Percentiles rank a stretch among this genome's conserved stretches.
These are phyloP conservation scores for Ellobium chinense DNA, from an alignment of 2,888 invertebrate species.

Conservation along the genomic window DNA sequence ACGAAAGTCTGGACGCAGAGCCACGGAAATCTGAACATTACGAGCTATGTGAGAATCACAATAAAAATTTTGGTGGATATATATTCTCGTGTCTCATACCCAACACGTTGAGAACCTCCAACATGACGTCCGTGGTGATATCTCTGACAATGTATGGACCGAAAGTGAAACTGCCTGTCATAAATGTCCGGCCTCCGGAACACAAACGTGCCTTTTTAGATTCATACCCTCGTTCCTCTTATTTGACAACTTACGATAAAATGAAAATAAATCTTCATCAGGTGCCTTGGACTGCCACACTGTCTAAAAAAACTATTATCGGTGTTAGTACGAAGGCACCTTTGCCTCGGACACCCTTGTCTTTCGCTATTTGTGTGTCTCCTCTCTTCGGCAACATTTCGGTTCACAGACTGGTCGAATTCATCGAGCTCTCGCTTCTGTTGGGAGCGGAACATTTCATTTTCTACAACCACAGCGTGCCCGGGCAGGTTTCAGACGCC, in stretches of 20 bases:
- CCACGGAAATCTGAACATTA: constrained; percentile 55
- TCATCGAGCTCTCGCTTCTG: constrained; percentile 69
- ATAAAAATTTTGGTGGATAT: constrained; percentile 67
- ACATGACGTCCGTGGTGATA: neutral
- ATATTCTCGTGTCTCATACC: constrained; percentile 67
- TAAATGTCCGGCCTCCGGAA: neutral
- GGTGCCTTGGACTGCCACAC: neutral
- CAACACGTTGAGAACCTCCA: constrained; percentile 11
- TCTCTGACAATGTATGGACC: constrained; percentile 6
- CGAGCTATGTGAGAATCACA: constrained; percentile 74
- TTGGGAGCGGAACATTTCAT: constrained; percentile 73
- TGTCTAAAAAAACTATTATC: neutral
- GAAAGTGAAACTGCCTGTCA: neutral
- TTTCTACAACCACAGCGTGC: constrained; percentile 64
- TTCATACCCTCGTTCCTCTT: neutral
- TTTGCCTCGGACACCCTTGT: constrained; percentile 5
- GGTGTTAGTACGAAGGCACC: neutral
- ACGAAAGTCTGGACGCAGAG: constrained; percentile 8
- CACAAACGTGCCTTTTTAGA: constrained; percentile 23
- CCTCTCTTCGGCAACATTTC: constrained; percentile 70
- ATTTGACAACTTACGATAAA: neutral
- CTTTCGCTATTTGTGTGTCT: constrained; percentile 71
- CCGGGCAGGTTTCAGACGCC: constrained; percentile 53
- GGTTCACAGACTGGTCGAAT: constrained; percentile 64
- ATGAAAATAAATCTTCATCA: constrained; percentile 18